These are phyloP conservation scores for Trachops cirrhosus DNA, from an alignment of 2,797 vertebrate species.

Conservation along the genomic window DNA sequence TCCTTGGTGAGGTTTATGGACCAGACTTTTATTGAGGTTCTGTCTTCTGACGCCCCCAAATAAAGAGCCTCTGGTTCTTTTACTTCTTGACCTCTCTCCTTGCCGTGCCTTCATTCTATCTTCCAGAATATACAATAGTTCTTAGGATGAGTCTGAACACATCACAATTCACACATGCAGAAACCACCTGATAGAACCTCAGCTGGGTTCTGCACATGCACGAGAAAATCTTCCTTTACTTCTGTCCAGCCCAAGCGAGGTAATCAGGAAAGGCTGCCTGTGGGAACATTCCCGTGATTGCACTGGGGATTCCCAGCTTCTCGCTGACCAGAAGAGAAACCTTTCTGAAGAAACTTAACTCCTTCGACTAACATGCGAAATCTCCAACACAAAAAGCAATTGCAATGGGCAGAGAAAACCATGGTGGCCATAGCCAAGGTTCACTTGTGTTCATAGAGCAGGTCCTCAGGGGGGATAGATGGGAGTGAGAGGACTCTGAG, in stretches of 20 bases:
- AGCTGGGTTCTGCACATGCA: conserved; percentile 41
- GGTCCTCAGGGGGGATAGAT: background rate
- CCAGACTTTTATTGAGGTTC: background rate
- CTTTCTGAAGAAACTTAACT: conserved; percentile 66
- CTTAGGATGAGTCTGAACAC: conserved; percentile 42
- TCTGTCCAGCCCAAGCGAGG: conserved; percentile 54
- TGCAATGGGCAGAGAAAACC: background rate
- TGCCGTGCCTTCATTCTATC: conserved; percentile 51
- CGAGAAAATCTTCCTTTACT: conserved; percentile 34
- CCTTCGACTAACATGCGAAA: conserved; percentile 12
- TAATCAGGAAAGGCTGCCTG: conserved; percentile 56
- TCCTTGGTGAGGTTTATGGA: background rate
- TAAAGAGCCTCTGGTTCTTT: background rate
- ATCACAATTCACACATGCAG: conserved; percentile 60
- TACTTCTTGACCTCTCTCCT: background rate
- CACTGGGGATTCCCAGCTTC: conserved; percentile 27
- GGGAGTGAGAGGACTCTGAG: background rate
- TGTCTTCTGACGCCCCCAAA: background rate
- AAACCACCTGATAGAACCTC: conserved; percentile 30
- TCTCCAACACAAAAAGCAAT: background rate
- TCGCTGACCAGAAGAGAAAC: background rate
- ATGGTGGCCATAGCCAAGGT: background rate
- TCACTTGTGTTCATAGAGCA: background rate
- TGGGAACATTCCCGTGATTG: conserved; percentile 43
- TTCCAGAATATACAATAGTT: conserved; percentile 38